Conservation (phyloP, 2,797 vertebrate species). For the Agapornis canus region DNA sequence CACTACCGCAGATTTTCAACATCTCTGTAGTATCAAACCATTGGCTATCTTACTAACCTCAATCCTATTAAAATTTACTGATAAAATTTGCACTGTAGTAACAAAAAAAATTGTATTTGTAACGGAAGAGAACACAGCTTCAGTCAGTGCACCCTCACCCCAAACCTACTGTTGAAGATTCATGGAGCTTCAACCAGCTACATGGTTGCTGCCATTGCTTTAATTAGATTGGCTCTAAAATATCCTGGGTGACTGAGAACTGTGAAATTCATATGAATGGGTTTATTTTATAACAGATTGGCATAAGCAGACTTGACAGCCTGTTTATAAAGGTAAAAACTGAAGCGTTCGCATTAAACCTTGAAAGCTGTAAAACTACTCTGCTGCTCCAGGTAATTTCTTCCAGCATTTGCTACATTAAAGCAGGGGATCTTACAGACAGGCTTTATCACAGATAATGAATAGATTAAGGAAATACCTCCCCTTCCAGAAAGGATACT, state of each 20-base stretch:
- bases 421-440: background rate
- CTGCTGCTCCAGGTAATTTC: background rate
- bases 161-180: background rate
- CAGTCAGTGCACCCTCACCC: background rate
- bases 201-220: background rate
- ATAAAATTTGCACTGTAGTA: background rate
- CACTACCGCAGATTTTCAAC: background rate
- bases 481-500: background rate
- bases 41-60: background rate
- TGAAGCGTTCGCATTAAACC: background rate
- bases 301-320: background rate
- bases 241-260: background rate
- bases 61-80: background rate
- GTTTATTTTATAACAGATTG: background rate
- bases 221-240: background rate
- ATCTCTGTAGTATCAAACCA: background rate
- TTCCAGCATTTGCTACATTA: background rate
- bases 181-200: background rate
- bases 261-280: background rate
- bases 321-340: background rate
- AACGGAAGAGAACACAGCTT: background rate
- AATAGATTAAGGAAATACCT: background rate
- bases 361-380: conserved; percentile 4
- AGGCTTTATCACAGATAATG: background rate
- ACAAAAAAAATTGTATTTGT: background rate